Evolutionary conservation across 2,797 vertebrate genomes (phyloP).

Genomic region (Perodicticus potto): DNA sequence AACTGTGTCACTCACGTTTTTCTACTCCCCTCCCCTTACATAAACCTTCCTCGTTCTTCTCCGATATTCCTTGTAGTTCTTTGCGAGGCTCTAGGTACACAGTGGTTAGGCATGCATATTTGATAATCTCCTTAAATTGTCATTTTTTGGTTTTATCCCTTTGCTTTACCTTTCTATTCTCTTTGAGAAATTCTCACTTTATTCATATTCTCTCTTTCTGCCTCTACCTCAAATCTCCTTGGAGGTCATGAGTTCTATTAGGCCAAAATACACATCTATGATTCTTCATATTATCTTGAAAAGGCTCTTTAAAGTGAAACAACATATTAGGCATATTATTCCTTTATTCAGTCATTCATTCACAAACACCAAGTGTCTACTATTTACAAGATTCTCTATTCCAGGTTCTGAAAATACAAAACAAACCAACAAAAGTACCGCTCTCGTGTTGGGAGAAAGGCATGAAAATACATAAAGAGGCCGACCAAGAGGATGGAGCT

Average conservation of each 20-base stretch:
- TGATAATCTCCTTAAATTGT: not conserved
- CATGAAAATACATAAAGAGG: not conserved
- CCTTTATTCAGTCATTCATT: not conserved
- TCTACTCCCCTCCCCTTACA: not conserved
- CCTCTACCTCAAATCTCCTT: not conserved
- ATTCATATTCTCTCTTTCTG: not conserved
- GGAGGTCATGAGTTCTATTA: not conserved
- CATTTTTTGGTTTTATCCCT: not conserved
- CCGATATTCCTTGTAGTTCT: not conserved
- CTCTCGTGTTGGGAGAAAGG: not conserved
- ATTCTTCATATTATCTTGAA: not conserved
- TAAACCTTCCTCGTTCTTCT: not conserved
- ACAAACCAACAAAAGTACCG: not conserved
- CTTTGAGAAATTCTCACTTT: not conserved
- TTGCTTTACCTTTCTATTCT: not conserved
- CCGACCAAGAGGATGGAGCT: not conserved
- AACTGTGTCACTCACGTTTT: rapidly evolving
- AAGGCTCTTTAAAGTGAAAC: not conserved
- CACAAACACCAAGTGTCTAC: not conserved
- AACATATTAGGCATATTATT: not conserved
- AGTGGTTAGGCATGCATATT: not conserved
- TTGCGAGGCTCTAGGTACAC: not conserved
- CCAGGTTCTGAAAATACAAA: not conserved
- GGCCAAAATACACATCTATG: not conserved
- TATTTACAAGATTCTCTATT: not conserved